Evolutionary conservation across 2,797 vertebrate genomes (phyloP).

Genomic region (Chromis chromis): DNA sequence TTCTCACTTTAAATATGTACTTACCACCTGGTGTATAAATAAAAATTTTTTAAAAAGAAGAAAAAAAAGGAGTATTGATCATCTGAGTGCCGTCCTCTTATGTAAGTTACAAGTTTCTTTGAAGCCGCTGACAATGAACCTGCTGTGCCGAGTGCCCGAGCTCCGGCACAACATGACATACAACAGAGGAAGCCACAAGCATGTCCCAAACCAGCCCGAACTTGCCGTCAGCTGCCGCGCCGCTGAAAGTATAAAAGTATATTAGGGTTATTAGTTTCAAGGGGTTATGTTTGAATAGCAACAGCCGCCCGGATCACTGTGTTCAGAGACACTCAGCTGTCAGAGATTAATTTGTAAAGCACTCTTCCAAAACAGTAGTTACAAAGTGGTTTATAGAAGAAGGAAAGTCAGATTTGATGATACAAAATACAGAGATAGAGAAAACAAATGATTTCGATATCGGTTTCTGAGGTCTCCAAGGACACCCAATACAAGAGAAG

Average conservation of each 20-base stretch:
- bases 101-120: conserved; percentile 42
- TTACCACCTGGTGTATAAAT: no score
- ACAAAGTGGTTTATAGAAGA: neutral
- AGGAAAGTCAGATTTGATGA: neutral
- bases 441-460: neutral
- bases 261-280: conserved; percentile 13
- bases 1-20: no score
- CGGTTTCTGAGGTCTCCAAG: neutral
- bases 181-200: conserved; percentile 35
- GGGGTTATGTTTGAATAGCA: conserved; percentile 45
- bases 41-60: no score
- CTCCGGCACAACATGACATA: conserved; percentile 43
- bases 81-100: conserved; percentile 30
- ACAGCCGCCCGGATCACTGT: conserved; percentile 23
- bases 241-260: conserved; percentile 16
- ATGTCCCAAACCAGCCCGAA: conserved; percentile 39
- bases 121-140: conserved; percentile 42
- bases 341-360: conserved; percentile 40
- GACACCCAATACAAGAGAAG: neutral
- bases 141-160: conserved; percentile 45
- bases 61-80: conserved; percentile 38
- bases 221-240: conserved; percentile 27
- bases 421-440: neutral
- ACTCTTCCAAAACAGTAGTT: conserved; percentile 30
- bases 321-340: conserved; percentile 45